phyloP scores from a whole-genome alignment of 35 echinoderm and acorn worm species.

The Antedon bifida region DNA sequence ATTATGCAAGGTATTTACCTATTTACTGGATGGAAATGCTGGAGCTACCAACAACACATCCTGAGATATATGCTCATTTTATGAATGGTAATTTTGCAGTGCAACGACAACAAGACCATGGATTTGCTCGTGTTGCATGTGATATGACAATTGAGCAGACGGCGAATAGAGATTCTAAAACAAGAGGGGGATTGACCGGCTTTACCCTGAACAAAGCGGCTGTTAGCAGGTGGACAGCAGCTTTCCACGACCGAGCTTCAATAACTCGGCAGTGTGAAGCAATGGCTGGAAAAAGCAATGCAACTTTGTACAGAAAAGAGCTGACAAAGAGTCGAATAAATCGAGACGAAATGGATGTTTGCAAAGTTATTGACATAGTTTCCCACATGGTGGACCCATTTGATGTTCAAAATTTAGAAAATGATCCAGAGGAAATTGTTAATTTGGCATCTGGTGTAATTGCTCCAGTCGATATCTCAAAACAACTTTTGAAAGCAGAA shows the following conservation, averaged over 20 bases:
- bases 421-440: constrained; percentile 15
- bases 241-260: constrained; percentile 26
- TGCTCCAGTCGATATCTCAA: constrained; percentile 18
- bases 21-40: constrained; percentile 68
- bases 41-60: constrained; percentile 32
- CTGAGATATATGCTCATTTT: constrained; percentile 6
- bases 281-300: constrained; percentile 50
- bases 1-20: constrained; percentile 42
- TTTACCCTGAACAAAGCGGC: constrained; percentile 44
- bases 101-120: constrained; percentile 23
- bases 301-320: neutral
- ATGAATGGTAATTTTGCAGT: constrained; percentile 45
- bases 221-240: constrained; percentile 22
- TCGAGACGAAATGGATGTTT: neutral
- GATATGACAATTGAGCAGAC: constrained; percentile 29
- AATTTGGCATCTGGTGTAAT: constrained; percentile 37
- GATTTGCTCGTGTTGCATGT: constrained; percentile 1
- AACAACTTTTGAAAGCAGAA: constrained; percentile 10
- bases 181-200: constrained; percentile 4
- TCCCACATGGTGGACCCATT: constrained; percentile 4
- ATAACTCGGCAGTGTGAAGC: constrained; percentile 56
- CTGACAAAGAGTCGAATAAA: neutral
- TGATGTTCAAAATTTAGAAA: too few species aligned
- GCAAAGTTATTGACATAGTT: constrained; percentile 14
- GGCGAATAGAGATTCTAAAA: too few species aligned